Percentiles rank a stretch among this genome's conserved stretches.
These are phyloP conservation scores for Chrysolina oricalcia DNA, from an alignment of 2,888 invertebrate genomes.

Conservation along the genomic window DNA sequence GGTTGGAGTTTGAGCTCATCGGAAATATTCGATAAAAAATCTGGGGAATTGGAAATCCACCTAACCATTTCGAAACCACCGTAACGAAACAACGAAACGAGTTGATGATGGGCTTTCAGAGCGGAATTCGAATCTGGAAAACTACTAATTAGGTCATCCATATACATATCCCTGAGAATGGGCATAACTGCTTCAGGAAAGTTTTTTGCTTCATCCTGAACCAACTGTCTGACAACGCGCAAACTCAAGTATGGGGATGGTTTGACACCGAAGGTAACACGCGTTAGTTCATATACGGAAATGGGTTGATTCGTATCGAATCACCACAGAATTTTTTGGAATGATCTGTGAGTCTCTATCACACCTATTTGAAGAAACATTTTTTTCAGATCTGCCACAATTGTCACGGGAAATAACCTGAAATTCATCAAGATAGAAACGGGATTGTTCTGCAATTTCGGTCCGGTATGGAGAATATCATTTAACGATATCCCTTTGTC, in stretches of 20 bases:
- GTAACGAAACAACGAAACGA: not conserved
- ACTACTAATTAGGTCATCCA: not conserved
- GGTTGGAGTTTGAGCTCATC: not conserved
- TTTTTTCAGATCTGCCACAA: not conserved
- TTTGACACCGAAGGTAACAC: constrained; percentile 1
- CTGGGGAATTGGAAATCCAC: not conserved
- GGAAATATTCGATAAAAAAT: not conserved
- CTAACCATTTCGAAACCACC: not conserved
- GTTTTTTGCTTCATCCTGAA: constrained; percentile 4
- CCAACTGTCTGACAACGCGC: constrained; percentile 2
- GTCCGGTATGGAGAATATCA: not conserved
- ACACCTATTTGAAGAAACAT: not conserved
- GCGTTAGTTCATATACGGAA: not conserved
- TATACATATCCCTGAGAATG: not conserved
- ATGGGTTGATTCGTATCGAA: not conserved
- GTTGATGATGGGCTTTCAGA: not conserved
- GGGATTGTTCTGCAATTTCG: not conserved
- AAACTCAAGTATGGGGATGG: not conserved
- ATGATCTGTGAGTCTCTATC: not conserved
- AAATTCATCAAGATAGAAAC: not conserved
- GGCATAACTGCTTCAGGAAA: not conserved
- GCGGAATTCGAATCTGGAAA: not conserved
- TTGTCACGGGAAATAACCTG: not conserved
- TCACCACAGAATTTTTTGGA: not conserved
- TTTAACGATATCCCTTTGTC: not conserved